These are phyloP conservation scores for Anhinga rufa DNA, from an alignment of 2,113 vertebrate genomes.

Conservation along the genomic window DNA sequence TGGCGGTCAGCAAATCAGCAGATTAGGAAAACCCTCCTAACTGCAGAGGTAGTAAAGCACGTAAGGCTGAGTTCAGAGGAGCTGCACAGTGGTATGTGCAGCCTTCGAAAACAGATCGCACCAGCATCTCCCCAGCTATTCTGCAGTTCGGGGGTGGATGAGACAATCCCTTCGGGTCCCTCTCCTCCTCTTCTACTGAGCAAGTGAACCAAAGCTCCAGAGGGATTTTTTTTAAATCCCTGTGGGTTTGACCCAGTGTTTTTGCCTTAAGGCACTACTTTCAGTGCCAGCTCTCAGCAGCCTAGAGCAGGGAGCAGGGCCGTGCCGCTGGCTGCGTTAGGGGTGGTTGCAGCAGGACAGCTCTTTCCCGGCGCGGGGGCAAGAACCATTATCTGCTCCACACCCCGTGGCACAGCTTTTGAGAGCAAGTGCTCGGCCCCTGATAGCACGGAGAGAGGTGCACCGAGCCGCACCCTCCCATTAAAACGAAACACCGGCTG, in stretches of 20 bases:
- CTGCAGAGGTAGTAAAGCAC: accelerated
- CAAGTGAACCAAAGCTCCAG: not conserved
- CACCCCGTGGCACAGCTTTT: not conserved
- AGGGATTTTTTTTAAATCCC: not conserved
- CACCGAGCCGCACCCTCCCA: not conserved
- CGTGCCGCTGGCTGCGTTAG: accelerated
- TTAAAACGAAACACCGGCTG: not conserved
- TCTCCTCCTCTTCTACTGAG: not conserved
- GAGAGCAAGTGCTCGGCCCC: not conserved
- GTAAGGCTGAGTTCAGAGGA: not conserved
- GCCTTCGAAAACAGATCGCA: not conserved
- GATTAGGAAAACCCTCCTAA: not conserved
- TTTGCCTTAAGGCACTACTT: not conserved
- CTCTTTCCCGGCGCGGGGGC: not conserved
- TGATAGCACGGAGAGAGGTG: conserved; percentile 1
- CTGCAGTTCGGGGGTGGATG: accelerated
- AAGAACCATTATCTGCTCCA: conserved; percentile 25
- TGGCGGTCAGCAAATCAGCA: not conserved
- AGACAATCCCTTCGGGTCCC: not conserved
- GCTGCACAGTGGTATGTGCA: accelerated
- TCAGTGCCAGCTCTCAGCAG: not conserved
- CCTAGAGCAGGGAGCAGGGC: not conserved
- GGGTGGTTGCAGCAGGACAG: not conserved
- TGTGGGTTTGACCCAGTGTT: not conserved
- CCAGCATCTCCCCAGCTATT: not conserved